phyloP scores from a whole-genome alignment of 2,797 vertebrate species.

The Cynopterus sphinx region DNA sequence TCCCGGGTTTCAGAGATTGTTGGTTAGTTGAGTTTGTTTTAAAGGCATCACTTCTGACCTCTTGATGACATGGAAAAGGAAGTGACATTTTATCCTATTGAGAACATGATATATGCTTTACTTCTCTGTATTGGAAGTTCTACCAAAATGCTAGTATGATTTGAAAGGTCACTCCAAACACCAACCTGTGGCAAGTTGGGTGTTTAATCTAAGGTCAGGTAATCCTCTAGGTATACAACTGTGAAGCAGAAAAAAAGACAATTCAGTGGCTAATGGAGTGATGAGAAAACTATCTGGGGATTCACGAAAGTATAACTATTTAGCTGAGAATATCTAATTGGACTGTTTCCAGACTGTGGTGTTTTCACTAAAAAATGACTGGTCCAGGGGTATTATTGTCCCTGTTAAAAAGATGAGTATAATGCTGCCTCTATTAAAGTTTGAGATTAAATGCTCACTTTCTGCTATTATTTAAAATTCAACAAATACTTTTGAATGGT shows the following conservation, averaged over 20 bases:
- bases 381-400: background rate
- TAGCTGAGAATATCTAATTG: background rate
- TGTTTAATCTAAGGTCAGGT: background rate
- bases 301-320: background rate
- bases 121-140: background rate
- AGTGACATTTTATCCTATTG: background rate
- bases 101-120: constrained; percentile 16
- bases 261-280: background rate
- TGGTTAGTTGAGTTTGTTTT: constrained; percentile 5
- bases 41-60: background rate
- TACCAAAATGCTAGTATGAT: background rate
- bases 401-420: background rate
- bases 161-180: background rate
- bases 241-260: background rate
- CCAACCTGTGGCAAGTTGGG: background rate
- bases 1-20: background rate
- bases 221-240: background rate
- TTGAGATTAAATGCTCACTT: background rate
- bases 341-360: background rate
- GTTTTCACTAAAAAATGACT: background rate
- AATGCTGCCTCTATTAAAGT: background rate
- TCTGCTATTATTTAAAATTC: background rate
- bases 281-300: no score
- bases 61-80: background rate
- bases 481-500: constrained; percentile 38